These are phyloP conservation scores for Pterois miles DNA, from an alignment of 2,797 vertebrate species.

Conservation along the genomic window DNA sequence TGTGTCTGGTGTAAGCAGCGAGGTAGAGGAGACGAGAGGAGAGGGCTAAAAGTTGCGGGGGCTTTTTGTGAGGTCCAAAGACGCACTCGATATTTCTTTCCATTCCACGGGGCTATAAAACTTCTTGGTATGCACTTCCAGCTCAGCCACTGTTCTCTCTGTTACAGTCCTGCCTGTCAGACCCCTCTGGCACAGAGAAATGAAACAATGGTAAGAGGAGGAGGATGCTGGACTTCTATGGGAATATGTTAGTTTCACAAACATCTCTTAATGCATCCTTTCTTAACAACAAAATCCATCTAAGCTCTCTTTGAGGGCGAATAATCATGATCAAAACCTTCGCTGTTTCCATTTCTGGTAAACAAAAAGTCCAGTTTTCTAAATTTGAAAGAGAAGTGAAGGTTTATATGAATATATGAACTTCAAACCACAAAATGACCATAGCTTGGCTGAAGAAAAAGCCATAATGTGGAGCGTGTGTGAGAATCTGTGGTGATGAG, in stretches of 20 bases:
- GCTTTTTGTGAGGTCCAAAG: constrained; percentile 78
- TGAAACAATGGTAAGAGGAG: constrained; percentile 34
- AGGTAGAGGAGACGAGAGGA: constrained; percentile 60
- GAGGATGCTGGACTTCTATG: constrained; percentile 46
- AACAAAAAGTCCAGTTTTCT: background rate
- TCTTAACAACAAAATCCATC: background rate
- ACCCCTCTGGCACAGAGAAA: constrained; percentile 25
- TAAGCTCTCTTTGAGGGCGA: background rate
- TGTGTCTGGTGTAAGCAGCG: constrained; percentile 59
- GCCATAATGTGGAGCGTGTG: constrained; percentile 64
- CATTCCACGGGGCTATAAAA: constrained; percentile 80
- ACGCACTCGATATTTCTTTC: constrained; percentile 78
- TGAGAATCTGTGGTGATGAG: constrained; percentile 67
- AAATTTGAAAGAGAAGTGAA: constrained; percentile 29
- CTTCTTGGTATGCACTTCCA: constrained; percentile 74
- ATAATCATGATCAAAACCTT: background rate
- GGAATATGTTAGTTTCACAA: constrained; percentile 16
- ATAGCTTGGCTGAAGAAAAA: constrained; percentile 33
- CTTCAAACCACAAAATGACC: constrained; percentile 54
- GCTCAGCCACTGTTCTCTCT: constrained; percentile 63
- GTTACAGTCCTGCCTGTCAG: constrained; percentile 53
- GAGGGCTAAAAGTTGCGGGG: constrained; percentile 56
- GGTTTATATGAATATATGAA: constrained; percentile 26
- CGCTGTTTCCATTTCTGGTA: background rate
- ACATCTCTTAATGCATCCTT: background rate